A percentile compares a stretch with the other conserved stretches of the same genome.
These are phyloP conservation scores for Dorcus parallelipipedus DNA, from an alignment of 2,888 invertebrate genomes.

Conservation along the genomic window DNA sequence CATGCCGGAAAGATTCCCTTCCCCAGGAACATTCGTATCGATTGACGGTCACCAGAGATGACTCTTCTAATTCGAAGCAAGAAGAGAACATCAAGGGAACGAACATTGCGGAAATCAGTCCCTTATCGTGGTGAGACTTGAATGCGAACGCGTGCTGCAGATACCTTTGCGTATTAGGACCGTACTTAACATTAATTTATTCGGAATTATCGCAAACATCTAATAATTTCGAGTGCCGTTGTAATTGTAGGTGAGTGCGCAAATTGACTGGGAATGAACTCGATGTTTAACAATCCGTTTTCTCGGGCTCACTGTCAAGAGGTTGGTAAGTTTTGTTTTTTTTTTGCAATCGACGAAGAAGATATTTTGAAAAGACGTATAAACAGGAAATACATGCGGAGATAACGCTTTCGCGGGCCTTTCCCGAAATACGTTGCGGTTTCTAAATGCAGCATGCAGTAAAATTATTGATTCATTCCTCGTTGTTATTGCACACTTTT, in stretches of 20 bases:
- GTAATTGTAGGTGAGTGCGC: slow-evolving; percentile 7
- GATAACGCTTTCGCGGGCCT: too few species aligned
- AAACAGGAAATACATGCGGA: too few species aligned
- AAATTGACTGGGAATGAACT: slow-evolving; percentile 56
- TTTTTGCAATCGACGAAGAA: neutral
- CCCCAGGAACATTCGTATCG: too few species aligned
- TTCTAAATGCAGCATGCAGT: slow-evolving; percentile 11
- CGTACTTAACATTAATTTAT: slow-evolving; percentile 1
- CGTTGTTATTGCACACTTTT: neutral
- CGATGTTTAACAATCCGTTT: slow-evolving; percentile 57
- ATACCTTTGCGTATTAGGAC: slow-evolving; percentile 3
- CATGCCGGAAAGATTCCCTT: too few species aligned
- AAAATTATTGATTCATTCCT: slow-evolving; percentile 14
- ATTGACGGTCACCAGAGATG: too few species aligned
- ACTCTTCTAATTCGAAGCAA: too few species aligned
- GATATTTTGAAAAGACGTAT: neutral
- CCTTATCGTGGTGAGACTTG: too few species aligned
- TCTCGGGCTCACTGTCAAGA: slow-evolving; percentile 70
- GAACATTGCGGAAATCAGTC: too few species aligned
- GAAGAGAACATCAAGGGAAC: too few species aligned
- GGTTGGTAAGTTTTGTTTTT: slow-evolving; percentile 64
- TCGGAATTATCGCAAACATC: neutral
- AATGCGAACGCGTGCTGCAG: neutral
- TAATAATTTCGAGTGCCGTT: neutral
- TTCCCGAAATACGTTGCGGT: neutral